Percentiles rank a stretch among this genome's conserved stretches.
Conservation (phyloP, 2,797 vertebrate genomes). For the Hirundo rustica region DNA sequence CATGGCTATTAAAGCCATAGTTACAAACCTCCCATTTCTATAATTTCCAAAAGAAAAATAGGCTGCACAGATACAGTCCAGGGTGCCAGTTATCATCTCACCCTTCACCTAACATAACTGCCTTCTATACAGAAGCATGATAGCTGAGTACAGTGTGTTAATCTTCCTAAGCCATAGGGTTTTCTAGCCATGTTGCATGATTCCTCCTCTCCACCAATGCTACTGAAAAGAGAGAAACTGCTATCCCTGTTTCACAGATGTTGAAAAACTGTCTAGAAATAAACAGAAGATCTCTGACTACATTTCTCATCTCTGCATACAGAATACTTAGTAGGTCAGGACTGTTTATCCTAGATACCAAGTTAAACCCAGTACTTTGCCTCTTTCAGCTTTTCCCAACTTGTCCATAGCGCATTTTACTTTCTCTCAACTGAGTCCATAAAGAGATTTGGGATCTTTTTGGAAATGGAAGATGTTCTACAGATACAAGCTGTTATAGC, state of each 20-base stretch:
- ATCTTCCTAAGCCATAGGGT: not conserved
- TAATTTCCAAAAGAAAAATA: not conserved
- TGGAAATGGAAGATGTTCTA: constrained; percentile 54
- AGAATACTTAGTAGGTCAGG: not conserved
- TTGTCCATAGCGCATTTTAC: constrained; percentile 32
- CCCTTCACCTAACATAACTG: not conserved
- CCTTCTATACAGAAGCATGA: not conserved
- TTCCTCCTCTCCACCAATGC: not conserved
- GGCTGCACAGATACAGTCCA: not conserved
- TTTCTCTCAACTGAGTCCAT: constrained; percentile 47
- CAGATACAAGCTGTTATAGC: constrained; percentile 56
- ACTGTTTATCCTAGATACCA: constrained; percentile 11
- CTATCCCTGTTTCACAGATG: not conserved
- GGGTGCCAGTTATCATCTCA: not conserved
- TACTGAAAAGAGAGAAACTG: not conserved
- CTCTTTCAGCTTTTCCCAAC: constrained; percentile 32
- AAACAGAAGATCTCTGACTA: not conserved
- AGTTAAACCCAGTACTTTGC: not conserved
- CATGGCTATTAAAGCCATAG: not conserved
- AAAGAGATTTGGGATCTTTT: constrained; percentile 66
- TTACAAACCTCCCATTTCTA: not conserved
- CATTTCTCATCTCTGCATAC: not conserved
- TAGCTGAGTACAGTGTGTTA: not conserved
- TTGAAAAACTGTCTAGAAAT: not conserved
- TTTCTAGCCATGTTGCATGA: not conserved